These are phyloP conservation scores for Agrochola circellaris DNA, from an alignment of 2,888 invertebrate species.

Conservation along the genomic window DNA sequence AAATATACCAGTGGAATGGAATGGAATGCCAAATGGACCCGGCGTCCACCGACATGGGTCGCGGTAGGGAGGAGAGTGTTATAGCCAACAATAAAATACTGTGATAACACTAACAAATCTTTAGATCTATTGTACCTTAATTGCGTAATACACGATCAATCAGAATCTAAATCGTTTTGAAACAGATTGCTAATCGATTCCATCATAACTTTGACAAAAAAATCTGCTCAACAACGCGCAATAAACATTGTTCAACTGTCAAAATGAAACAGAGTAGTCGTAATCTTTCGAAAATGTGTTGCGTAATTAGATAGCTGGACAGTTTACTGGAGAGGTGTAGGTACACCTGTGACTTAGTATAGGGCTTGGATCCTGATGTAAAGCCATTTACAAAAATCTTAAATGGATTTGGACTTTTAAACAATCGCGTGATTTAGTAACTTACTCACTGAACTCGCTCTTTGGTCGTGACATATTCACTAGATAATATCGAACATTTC, in stretches of 20 bases:
- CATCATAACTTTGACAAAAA: too few relatives aligned
- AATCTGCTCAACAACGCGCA: too few relatives aligned
- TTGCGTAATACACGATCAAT: too few relatives aligned
- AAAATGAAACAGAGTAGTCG: too few relatives aligned
- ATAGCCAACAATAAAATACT: constrained; percentile 24
- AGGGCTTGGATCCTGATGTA: neutral
- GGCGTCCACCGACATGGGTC: neutral
- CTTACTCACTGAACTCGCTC: neutral
- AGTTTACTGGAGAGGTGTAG: neutral
- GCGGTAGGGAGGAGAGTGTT: neutral
- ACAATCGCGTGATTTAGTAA: neutral
- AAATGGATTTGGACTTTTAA: neutral
- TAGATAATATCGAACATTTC: neutral
- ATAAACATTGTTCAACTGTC: too few relatives aligned
- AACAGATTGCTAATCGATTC: too few relatives aligned
- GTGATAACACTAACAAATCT: constrained; percentile 24
- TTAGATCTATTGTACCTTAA: neutral
- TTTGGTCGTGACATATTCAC: neutral
- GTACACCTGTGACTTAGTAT: neutral
- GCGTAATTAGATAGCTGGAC: neutral
- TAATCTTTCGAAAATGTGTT: too few relatives aligned
- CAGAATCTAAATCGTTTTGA: too few relatives aligned
- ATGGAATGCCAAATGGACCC: neutral
- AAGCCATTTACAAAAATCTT: neutral
- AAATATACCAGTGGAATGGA: neutral